Evolutionary conservation across 2,797 vertebrate genomes (phyloP).

Genomic region (Pseudochirops cupreus): DNA sequence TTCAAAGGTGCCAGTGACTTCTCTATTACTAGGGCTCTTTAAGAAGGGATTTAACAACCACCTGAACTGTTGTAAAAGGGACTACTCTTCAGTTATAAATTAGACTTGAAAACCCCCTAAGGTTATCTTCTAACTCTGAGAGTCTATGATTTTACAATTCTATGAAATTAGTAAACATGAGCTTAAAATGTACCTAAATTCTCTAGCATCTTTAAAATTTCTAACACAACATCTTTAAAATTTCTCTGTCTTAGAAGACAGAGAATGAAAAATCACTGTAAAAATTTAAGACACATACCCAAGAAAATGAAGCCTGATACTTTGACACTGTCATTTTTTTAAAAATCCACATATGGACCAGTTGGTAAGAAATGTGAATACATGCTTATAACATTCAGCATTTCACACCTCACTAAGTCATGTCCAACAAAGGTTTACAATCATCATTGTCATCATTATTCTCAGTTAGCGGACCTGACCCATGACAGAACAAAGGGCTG

Average conservation of each 20-base stretch:
- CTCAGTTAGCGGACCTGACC: not conserved
- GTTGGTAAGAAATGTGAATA: conserved; percentile 32
- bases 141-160: not conserved
- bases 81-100: not conserved
- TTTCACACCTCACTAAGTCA: conserved; percentile 48
- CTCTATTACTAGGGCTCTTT: not conserved
- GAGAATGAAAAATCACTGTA: not conserved
- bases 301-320: not conserved
- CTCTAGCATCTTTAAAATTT: not conserved
- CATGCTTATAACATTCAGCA: conserved; percentile 52
- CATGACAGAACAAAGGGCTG: not conserved
- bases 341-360: conserved; percentile 30
- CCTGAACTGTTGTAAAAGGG: not conserved
- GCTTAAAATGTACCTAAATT: not conserved
- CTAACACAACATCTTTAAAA: not conserved
- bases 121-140: not conserved
- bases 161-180: not conserved
- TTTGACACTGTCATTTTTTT: not conserved
- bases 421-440: conserved; percentile 43
- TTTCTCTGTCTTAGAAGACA: not conserved
- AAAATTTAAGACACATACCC: not conserved
- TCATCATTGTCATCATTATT: not conserved
- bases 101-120: not conserved
- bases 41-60: not conserved
- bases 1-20: not conserved